Base-by-base conservation (phyloP, 2,888 invertebrate genomes). In the Anoplius nigerrimus region DNA sequence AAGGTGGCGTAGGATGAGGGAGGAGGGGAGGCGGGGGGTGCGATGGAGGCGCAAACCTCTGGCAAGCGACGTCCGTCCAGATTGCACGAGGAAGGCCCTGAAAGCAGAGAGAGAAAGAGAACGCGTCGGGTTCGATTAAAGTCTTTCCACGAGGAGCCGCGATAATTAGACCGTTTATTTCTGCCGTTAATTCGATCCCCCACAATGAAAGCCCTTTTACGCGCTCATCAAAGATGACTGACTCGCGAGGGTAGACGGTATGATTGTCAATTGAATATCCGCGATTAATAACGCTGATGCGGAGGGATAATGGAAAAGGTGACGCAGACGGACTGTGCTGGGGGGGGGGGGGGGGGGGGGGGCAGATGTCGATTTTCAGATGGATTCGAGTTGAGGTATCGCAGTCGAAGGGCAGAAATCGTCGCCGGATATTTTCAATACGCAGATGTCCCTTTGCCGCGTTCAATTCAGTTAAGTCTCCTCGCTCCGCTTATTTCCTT, bases 41-140 rank as follows among this genome's bases (percentile, higher is more conserved):
- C 8, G 48, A 48, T 16, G 13, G 18, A 18, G 16, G 48, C 48
- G 58, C 66, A 67, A n/a, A 67, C 53, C 69, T 76, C 76, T 66
- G 58, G 48, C 72, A 72, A 72, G 76, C 78, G 76, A 77, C 71
- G 80, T 78, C 76, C 66, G 69, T 75, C 59, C 69, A 66, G 77
- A 77, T 79, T 78, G 67, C 54, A 27, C 62, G 60, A 24, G 48
- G 46, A 56, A 43, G 43, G 62, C 61, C 15, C 62, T 48, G 61
- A 66, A 63, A 66, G 53, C 58, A 45, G 64, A 45, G 64, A 69
- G 66, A 59, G 63, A 42, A 52, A 53, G 24, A 24, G 24, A 57
- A 60, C 46, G 64, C 55, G 62, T 45, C 68, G 46, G 53, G 63
- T 65, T 46, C 74, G 74, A 70, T 74, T 74, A 71, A 74, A 75